These are phyloP conservation scores for Aleiodes sp. DNA, from an alignment of 1,140 invertebrate genomes.

Conservation along the genomic window DNA sequence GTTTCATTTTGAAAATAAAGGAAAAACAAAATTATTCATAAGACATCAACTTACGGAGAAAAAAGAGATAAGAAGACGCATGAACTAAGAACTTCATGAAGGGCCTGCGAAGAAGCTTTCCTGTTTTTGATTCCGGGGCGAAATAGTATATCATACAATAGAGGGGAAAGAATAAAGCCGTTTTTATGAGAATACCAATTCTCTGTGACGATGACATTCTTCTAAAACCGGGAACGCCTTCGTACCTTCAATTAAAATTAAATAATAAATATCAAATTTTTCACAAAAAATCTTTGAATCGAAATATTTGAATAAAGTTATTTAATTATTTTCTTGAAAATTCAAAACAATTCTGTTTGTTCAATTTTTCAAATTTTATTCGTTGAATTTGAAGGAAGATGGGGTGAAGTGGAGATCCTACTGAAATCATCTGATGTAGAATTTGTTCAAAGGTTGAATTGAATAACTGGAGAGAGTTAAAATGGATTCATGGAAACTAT, in stretches of 20 bases:
- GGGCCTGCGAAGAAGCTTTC: slow-evolving; percentile 84
- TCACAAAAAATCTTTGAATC: background rate
- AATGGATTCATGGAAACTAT: too few relatives aligned
- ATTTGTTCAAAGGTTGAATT: too few relatives aligned
- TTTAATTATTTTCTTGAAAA: too few relatives aligned
- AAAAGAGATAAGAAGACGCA: slow-evolving; percentile 91
- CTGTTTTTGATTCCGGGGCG: slow-evolving; percentile 78
- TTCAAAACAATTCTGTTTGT: too few relatives aligned
- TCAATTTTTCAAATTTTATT: too few relatives aligned
- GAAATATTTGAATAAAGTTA: too few relatives aligned
- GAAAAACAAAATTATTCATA: background rate
- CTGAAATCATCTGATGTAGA: too few relatives aligned
- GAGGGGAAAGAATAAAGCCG: slow-evolving; percentile 85
- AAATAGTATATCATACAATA: slow-evolving; percentile 87
- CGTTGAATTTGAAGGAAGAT: too few relatives aligned
- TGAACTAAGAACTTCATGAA: slow-evolving; percentile 96
- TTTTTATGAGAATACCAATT: slow-evolving; percentile 75
- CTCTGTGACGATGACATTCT: slow-evolving; percentile 77
- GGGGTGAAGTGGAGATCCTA: too few relatives aligned
- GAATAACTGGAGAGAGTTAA: too few relatives aligned
- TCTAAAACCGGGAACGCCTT: slow-evolving; percentile 88
- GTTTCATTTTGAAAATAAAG: too few relatives aligned
- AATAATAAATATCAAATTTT: background rate
- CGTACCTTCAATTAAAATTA: slow-evolving; percentile 69
- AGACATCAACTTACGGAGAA: slow-evolving; percentile 75